Conservation (phyloP, 2,113 vertebrate species). For the Cacatua alba region DNA sequence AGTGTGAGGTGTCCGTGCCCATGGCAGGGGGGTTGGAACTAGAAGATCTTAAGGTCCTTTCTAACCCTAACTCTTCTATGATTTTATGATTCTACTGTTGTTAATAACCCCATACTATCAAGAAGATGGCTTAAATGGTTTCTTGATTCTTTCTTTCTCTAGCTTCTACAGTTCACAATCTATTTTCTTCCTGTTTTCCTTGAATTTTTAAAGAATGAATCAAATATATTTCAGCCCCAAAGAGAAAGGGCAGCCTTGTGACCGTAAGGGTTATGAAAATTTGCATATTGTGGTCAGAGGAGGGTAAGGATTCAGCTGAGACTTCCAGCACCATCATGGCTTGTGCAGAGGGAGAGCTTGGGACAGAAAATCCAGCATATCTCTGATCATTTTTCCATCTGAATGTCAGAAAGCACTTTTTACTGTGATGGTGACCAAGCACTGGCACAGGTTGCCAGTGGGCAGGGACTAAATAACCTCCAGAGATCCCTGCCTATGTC, state of each 20-base stretch:
- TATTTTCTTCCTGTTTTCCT: background rate
- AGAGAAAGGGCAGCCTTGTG: background rate
- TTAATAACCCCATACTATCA: background rate
- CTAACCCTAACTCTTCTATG: no score
- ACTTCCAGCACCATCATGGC: background rate
- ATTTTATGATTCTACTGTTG: background rate
- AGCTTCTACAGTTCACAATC: background rate
- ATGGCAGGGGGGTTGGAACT: no score
- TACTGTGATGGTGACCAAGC: background rate
- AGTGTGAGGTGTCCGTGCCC: no score
- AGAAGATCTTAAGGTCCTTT: no score
- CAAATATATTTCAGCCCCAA: background rate
- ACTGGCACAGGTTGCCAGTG: background rate
- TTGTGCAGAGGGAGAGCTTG: background rate
- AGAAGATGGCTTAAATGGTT: background rate
- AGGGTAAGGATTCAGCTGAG: background rate
- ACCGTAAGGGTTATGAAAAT: background rate
- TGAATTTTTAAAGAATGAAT: background rate
- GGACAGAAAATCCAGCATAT: background rate
- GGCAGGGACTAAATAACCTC: background rate
- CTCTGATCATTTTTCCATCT: background rate
- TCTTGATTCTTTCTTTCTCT: background rate
- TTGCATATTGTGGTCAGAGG: rapidly evolving
- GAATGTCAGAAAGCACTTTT: background rate
- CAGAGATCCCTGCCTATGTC: background rate